Base-by-base conservation (phyloP, 2,888 invertebrate species). In the Luperina testacea region DNA sequence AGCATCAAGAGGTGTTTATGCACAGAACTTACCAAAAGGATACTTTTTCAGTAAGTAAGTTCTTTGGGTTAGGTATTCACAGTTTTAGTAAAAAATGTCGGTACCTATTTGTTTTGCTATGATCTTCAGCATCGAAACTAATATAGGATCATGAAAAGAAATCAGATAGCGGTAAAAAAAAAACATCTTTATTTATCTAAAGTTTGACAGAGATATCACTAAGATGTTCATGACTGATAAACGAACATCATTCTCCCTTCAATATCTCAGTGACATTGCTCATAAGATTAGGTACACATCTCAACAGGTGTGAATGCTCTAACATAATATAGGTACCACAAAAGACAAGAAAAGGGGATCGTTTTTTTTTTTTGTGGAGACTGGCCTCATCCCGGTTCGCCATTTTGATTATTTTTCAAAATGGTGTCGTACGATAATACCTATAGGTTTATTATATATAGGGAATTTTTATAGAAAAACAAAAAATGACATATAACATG, bases 11-110 rank as follows among this genome's bases (percentile, higher is more conserved):
- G 97, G 95, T 97, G 97, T 94, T 88, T 97, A 87, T 97, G 97
- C 88, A 97, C 97, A 85, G 97, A 98, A 94, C 97, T 97, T 92
- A 93, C 96, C 85, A 97, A 97, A 95, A 97, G 97, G 94, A 97
- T 97, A 95, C 95, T 96, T 91, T 95, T 96, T 77, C 97, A 97
- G 80, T 92, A 97, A 97, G 98, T 9, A 27, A 95, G 95, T 94
- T 89, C 17, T 42, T 32, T 38, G 68, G 73, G 63, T 53, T 51
- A 1, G 8, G 5, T 42, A 67, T 77, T 69, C 76, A 24, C 7
- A 71, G n/a, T 42, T 65, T 77, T 61, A 65, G 20, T 20, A 2
- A 32, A 59, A 59, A 6, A 24, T 27, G 7, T 20, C 20, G 17
- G 9, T n/a, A n/a, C n/a, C n/a, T n/a, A 6, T 32, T 32, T n/a